Evolutionary conservation across 1,140 invertebrate species (phyloP).

Genomic region (Hypsibius dujardini): DNA sequence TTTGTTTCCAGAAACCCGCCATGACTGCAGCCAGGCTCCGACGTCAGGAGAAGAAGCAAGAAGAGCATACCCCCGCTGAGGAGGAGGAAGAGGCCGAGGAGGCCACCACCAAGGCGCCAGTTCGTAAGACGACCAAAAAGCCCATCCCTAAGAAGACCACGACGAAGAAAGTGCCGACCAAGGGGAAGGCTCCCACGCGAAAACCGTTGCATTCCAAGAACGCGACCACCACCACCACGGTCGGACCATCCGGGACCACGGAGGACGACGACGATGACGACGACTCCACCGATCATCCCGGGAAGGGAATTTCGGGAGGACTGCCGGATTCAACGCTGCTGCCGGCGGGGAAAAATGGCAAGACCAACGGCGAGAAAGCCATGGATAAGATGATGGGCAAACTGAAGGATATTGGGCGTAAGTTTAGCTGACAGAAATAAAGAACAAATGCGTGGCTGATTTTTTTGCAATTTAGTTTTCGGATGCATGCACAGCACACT

Average conservation of each 20-base stretch:
- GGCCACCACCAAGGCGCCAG: background rate
- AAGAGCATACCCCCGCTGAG: background rate
- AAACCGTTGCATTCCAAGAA: too few species aligned
- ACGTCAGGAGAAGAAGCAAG: background rate
- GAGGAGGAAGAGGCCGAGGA: background rate
- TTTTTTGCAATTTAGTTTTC: too few species aligned
- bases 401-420: background rate
- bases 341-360: background rate
- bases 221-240: background rate
- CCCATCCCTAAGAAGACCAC: background rate
- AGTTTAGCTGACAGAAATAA: too few species aligned
- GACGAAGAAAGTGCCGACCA: too few species aligned
- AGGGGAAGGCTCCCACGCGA: too few species aligned
- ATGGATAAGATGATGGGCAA: background rate
- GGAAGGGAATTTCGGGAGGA: background rate
- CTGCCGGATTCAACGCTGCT: background rate
- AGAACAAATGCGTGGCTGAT: too few species aligned
- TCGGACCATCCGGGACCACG: background rate
- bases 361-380: slow-evolving; percentile 8
- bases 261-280: slow-evolving; percentile 5
- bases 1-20: too few species aligned
- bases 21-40: too few species aligned
- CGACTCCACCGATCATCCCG: background rate
- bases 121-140: background rate
- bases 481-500: too few species aligned